A percentile compares a stretch with the other conserved stretches of the same genome.
These are phyloP conservation scores for Spea multiplicata DNA, from an alignment of 2,113 vertebrate species.

Conservation along the genomic window DNA sequence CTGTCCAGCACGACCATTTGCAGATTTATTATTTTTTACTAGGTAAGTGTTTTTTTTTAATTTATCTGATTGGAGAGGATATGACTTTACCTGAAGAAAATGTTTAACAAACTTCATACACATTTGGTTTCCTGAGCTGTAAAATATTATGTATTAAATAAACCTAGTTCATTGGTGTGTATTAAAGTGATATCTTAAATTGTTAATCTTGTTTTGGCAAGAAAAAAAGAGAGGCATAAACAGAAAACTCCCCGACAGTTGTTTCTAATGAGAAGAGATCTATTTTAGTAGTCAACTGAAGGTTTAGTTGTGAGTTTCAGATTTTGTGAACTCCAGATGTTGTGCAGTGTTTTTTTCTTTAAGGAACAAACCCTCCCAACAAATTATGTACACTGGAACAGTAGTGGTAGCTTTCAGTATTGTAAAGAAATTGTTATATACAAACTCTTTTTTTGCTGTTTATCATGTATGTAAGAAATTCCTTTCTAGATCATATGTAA, in stretches of 20 bases:
- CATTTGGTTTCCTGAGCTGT: constrained; percentile 81
- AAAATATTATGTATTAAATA: constrained; percentile 88
- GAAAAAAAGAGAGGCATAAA: constrained; percentile 66
- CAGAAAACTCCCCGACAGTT: constrained; percentile 75
- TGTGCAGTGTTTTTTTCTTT: constrained; percentile 78
- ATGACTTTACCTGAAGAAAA: constrained; percentile 75
- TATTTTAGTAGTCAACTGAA: constrained; percentile 99
- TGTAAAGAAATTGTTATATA: constrained; percentile 96
- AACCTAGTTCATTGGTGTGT: constrained; percentile 90
- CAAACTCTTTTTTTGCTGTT: constrained; percentile 87
- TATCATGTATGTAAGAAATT: constrained; percentile 92
- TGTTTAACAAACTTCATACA: constrained; percentile 60
- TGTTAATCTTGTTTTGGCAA: constrained; percentile 81
- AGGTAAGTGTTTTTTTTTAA: constrained; percentile 57
- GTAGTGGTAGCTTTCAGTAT: constrained; percentile 96
- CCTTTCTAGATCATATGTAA: constrained; percentile 94
- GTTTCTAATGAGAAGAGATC: constrained; percentile 98
- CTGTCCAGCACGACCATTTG: background rate
- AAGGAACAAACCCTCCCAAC: constrained; percentile 62
- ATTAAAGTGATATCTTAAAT: constrained; percentile 91
- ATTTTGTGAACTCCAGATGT: constrained; percentile 95
- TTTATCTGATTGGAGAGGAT: constrained; percentile 82
- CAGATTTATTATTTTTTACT: constrained; percentile 44
- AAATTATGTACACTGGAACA: constrained; percentile 87
- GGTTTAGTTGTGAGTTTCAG: constrained; percentile 98